Base-by-base conservation (phyloP, 2,888 invertebrate genomes). In the Ophion obscuratus region DNA sequence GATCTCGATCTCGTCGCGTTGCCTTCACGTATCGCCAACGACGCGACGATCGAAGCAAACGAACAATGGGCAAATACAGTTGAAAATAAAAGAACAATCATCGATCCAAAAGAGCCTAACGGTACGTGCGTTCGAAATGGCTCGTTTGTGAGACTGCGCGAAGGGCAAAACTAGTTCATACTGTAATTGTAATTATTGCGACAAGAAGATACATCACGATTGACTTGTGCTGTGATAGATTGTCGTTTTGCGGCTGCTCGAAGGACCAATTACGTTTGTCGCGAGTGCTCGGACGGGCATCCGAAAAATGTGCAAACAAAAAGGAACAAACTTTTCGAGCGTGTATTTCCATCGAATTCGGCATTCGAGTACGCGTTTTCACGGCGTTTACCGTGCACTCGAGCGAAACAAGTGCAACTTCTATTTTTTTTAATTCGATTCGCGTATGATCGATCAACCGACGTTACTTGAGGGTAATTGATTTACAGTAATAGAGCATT, bases 91-190 rank as follows among this genome's bases (percentile, higher is more conserved):
- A 64, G 73, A 81, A 57, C 77, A 78, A 44, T 84, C 88, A 87
- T 89, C 88, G 87, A 90, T 87, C 66, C 84, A 83, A 74, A 67
- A 88, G 86, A 62, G 90, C 91, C 91, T 90, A 90, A 83, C 77
- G 71, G 67, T 84, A 68, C 53, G 66, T 66, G 71, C 47, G 14
- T 83, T 62, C 24, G 73, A 61, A 62, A 84, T 74, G 89, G 88
- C 89, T 89, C 89, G 89, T 75, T 77, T 80, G 77, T 71, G 84
- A 87, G 68, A 61, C 77, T 85, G 84, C 83, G 86, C 87, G 85
- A 44, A 27, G 14, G 27, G 27, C 57, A 66, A 68, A 75, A 67
- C 31, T 78, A 85, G 86, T 73, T 73, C 81, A 88, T 85, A 89
- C 87, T 88, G 88, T 68, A 88, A 88, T 84, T 59, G 75, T 88